Evolutionary conservation across 1,140 invertebrate genomes (phyloP).

Genomic region (Rhopalosiphum padi): DNA sequence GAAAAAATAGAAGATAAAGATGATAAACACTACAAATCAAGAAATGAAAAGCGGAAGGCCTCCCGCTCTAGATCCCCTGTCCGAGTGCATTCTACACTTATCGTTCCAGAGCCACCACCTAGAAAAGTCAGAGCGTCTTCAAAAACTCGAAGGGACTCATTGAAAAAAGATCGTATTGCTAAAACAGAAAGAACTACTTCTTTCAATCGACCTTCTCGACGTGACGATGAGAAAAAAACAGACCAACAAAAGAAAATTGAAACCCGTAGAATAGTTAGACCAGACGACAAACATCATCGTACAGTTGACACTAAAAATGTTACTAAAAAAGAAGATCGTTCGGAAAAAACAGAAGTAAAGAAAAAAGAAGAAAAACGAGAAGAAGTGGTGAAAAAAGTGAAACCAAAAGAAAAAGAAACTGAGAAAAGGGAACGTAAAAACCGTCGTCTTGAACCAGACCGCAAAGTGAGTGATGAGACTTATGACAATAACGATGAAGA

Average conservation of each 20-base stretch:
- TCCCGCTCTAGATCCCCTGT: slow-evolving; percentile 40
- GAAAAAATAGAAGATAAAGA: slow-evolving; percentile 61
- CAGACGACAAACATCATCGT: slow-evolving; percentile 48
- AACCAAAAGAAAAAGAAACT: slow-evolving; percentile 47
- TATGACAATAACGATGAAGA: neutral
- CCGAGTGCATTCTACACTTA: slow-evolving; percentile 39
- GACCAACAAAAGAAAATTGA: slow-evolving; percentile 56
- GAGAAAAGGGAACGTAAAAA: slow-evolving; percentile 45
- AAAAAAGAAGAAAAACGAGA: slow-evolving; percentile 52
- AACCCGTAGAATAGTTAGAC: slow-evolving; percentile 43
- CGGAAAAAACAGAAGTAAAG: slow-evolving; percentile 39
- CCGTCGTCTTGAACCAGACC: slow-evolving; percentile 34
- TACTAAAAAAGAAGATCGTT: slow-evolving; percentile 49
- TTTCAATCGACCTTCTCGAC: neutral
- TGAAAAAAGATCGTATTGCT: slow-evolving; percentile 1
- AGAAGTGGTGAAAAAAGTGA: slow-evolving; percentile 16
- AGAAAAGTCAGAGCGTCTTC: slow-evolving; percentile 7
- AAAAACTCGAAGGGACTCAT: slow-evolving; percentile 13
- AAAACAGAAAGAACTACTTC: neutral
- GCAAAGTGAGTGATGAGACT: neutral
- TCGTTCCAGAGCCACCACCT: slow-evolving; percentile 35
- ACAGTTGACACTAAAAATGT: slow-evolving; percentile 49
- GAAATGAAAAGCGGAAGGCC: neutral
- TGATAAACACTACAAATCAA: slow-evolving; percentile 27
- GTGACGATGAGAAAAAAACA: slow-evolving; percentile 47